Conservation (phyloP, 1,140 invertebrate genomes). For the Drosophila rhopaloa region DNA sequence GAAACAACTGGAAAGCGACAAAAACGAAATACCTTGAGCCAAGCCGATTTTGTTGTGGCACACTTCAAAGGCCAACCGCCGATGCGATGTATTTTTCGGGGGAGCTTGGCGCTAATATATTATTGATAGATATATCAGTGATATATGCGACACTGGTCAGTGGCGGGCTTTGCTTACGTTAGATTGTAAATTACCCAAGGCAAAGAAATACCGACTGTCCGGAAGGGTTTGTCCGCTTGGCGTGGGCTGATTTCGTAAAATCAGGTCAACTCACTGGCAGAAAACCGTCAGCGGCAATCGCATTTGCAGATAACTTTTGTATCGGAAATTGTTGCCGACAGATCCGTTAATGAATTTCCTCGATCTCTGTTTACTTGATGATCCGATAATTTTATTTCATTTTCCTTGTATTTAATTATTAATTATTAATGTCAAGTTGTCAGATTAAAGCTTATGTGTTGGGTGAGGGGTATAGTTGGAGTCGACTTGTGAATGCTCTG, state of each 20-base stretch:
- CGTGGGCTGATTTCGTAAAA: constrained; percentile 26
- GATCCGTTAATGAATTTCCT: constrained; percentile 12
- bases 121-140: constrained; percentile 63
- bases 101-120: constrained; percentile 50
- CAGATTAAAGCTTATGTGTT: constrained; percentile 2
- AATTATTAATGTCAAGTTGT: constrained; percentile 25
- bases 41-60: constrained; percentile 21
- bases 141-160: constrained; percentile 53
- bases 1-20: constrained; percentile 43
- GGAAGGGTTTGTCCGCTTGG: constrained; percentile 18
- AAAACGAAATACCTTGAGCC: constrained; percentile 46
- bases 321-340: constrained; percentile 12
- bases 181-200: constrained; percentile 45
- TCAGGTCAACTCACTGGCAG: constrained; percentile 24
- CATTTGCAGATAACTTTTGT: background rate
- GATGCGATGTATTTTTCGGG: constrained; percentile 17
- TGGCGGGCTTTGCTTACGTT: constrained; percentile 24
- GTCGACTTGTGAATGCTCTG: background rate
- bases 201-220: constrained; percentile 26
- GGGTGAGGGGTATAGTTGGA: background rate
- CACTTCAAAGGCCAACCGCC: constrained; percentile 38
- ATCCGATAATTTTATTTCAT: background rate
- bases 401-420: constrained; percentile 6
- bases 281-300: constrained; percentile 3
- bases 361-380: background rate